A percentile compares a stretch with the other conserved stretches of the same genome.
Conservation (phyloP, 2,888 invertebrate genomes). For the Caenorhabditis doughertyi region DNA sequence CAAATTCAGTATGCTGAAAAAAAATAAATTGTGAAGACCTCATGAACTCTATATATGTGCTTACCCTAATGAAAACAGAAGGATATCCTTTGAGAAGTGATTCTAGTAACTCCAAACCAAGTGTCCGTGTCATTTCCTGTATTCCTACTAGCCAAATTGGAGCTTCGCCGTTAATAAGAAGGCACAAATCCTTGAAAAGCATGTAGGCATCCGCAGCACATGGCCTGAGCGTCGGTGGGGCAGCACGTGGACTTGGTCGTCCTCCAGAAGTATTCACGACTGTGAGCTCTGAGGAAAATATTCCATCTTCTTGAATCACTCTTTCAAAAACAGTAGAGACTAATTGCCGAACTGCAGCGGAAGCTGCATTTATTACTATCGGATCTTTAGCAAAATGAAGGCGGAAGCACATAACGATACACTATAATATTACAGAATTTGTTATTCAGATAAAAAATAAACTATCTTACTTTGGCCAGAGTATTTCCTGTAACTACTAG, state of each 20-base stretch:
- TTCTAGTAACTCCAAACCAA: conserved; percentile 95
- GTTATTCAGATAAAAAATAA: background rate
- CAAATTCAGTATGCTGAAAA: conserved; percentile 92
- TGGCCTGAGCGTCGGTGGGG: conserved; percentile 87
- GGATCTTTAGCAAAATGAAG: conserved; percentile 95
- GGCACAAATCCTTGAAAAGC: conserved; percentile 96
- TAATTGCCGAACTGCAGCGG: conserved; percentile 96
- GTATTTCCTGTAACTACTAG: conserved; percentile 95
- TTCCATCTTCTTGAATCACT: conserved; percentile 83
- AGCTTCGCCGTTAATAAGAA: conserved; percentile 96
- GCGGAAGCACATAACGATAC: conserved; percentile 95
- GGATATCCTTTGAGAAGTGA: conserved; percentile 89
- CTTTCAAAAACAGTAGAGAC: conserved; percentile 88
- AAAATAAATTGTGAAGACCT: background rate
- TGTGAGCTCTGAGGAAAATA: conserved; percentile 73
- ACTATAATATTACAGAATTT: conserved; percentile 85
- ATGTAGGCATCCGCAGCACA: conserved; percentile 90
- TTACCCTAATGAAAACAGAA: conserved; percentile 84
- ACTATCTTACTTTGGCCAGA: conserved; percentile 89
- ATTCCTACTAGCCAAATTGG: conserved; percentile 96
- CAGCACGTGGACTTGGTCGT: conserved; percentile 85
- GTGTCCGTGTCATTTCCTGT: conserved; percentile 97
- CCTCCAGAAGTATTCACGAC: conserved; percentile 88
- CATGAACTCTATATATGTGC: background rate
- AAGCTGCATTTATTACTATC: conserved; percentile 96